These are phyloP conservation scores for Polydrusus cervinus DNA, from an alignment of 2,888 invertebrate species.

Conservation along the genomic window DNA sequence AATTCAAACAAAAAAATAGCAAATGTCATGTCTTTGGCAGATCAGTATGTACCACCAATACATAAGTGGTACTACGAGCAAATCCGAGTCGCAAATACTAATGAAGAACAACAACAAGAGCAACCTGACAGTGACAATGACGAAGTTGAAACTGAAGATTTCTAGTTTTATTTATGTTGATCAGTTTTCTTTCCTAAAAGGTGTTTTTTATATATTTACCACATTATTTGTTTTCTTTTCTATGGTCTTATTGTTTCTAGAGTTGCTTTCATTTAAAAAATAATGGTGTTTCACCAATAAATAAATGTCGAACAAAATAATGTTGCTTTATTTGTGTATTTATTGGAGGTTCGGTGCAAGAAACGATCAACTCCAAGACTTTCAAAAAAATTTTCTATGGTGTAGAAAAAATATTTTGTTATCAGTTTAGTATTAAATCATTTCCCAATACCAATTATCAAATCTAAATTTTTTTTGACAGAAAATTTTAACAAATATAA, in stretches of 20 bases:
- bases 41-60: too few relatives aligned
- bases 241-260: neutral
- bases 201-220: neutral
- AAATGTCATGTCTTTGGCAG: too few relatives aligned
- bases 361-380: neutral
- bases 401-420: too few relatives aligned
- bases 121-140: neutral
- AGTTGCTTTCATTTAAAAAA: neutral
- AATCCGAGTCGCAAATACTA: neutral
- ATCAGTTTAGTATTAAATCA: too few relatives aligned
- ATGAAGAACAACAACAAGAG: neutral
- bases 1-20: too few relatives aligned
- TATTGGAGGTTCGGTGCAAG: too few relatives aligned
- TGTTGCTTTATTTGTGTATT: too few relatives aligned
- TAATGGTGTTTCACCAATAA: neutral
- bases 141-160: neutral
- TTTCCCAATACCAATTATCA: neutral
- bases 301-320: too few relatives aligned
- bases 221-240: neutral
- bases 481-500: neutral
- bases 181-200: neutral
- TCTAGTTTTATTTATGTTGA: neutral
- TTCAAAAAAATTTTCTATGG: neutral
- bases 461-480: neutral
- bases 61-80: neutral